Evolutionary conservation across 1,140 invertebrate genomes (phyloP).

Genomic region (Galleria mellonella): DNA sequence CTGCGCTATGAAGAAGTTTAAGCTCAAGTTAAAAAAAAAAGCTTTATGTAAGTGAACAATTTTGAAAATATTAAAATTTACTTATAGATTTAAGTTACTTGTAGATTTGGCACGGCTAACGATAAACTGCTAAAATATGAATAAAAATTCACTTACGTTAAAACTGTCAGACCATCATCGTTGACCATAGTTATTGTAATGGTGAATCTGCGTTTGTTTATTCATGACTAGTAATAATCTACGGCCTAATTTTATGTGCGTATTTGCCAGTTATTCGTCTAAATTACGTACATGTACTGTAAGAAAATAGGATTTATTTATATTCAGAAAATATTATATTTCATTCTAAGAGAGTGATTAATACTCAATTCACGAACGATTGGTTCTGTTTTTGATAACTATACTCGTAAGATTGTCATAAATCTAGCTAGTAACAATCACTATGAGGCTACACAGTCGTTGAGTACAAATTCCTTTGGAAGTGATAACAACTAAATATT

Average conservation of each 20-base stretch:
- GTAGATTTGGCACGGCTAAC: constrained; percentile 57
- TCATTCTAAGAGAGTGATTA: constrained; percentile 41
- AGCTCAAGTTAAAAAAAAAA: constrained; percentile 13
- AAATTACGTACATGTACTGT: constrained; percentile 55
- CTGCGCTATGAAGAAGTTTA: constrained; percentile 2
- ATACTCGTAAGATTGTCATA: constrained; percentile 47
- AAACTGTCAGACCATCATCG: constrained; percentile 11
- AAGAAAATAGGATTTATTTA: constrained; percentile 68
- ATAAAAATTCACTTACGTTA: constrained; percentile 1
- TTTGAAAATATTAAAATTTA: constrained; percentile 15
- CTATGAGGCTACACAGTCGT: constrained; percentile 60
- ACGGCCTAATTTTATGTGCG: constrained; percentile 49
- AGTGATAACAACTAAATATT: constrained; percentile 33
- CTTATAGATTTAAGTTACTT: constrained; percentile 13
- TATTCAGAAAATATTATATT: constrained; percentile 67
- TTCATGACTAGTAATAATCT: constrained; percentile 27
- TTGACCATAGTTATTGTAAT: constrained; percentile 7
- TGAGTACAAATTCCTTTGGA: constrained; percentile 34
- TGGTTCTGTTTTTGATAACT: constrained; percentile 49
- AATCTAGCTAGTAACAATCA: constrained; percentile 48
- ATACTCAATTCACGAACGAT: constrained; percentile 55
- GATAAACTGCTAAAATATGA: constrained; percentile 21
- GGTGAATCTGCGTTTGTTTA: constrained; percentile 12
- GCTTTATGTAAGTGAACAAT: constrained; percentile 12
- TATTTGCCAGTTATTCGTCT: constrained; percentile 54